Percentiles rank a stretch among this genome's conserved stretches.
phyloP scores from a whole-genome alignment of 1,140 invertebrate species.

The Drosophila ambigua region DNA sequence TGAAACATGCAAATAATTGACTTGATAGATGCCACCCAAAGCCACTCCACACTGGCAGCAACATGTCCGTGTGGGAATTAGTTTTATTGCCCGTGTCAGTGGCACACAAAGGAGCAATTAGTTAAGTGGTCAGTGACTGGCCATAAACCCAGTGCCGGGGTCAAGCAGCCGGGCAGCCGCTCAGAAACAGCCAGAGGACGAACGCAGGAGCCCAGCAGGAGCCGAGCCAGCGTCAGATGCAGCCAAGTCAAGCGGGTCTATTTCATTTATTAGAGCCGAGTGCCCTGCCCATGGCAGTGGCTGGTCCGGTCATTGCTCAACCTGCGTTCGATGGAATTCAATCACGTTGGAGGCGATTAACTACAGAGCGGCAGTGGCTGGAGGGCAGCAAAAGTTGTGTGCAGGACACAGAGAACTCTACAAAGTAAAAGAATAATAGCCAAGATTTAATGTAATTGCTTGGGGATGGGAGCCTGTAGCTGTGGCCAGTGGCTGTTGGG shows the following conservation, averaged over 20 bases:
- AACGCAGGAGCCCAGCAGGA: background rate
- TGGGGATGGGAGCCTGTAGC: slow-evolving; percentile 29
- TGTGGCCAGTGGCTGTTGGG: slow-evolving; percentile 25
- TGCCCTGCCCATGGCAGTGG: slow-evolving; percentile 3
- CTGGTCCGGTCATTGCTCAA: slow-evolving; percentile 46
- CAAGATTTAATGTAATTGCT: slow-evolving; percentile 80
- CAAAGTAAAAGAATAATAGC: slow-evolving; percentile 81
- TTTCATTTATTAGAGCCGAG: slow-evolving; percentile 72
- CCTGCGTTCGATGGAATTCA: slow-evolving; percentile 80
- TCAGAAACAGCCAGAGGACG: slow-evolving; percentile 57
- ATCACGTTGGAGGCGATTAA: slow-evolving; percentile 79
- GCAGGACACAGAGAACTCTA: slow-evolving; percentile 45
- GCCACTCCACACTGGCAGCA: background rate
- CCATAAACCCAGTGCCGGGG: slow-evolving; percentile 60
- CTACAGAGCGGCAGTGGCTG: slow-evolving; percentile 44
- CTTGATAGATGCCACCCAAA: slow-evolving; percentile 17
- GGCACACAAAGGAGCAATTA: slow-evolving; percentile 76
- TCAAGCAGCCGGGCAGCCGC: slow-evolving; percentile 27
- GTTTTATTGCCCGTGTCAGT: slow-evolving; percentile 76
- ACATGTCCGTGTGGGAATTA: slow-evolving; percentile 31
- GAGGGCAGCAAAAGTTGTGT: slow-evolving; percentile 51
- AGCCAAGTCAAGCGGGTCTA: slow-evolving; percentile 67
- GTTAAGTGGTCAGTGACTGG: slow-evolving; percentile 75
- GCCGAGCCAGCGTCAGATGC: slow-evolving; percentile 30
- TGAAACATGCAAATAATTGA: slow-evolving; percentile 50